Evolutionary conservation across 2,888 invertebrate genomes (phyloP).

Genomic region (Ditula angustiorana): DNA sequence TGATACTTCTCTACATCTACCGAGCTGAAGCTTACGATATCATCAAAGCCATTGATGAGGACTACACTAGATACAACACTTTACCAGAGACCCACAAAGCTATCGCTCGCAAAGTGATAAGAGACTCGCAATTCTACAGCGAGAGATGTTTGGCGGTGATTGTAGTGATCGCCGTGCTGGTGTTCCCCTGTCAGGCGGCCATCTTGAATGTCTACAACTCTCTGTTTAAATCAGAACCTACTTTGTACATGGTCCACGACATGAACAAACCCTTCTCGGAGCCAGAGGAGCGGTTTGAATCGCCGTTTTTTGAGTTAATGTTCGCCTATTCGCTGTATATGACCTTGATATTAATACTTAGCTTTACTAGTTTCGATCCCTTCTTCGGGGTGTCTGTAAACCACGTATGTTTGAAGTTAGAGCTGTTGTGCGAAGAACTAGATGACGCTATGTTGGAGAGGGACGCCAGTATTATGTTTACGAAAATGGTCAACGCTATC

Average conservation of each 20-base stretch:
- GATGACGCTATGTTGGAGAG: constrained; percentile 55
- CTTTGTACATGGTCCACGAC: constrained; percentile 67
- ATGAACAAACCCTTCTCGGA: constrained; percentile 51
- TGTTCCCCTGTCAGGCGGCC: constrained; percentile 58
- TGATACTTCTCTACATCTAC: constrained; percentile 57
- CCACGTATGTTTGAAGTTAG: constrained; percentile 70
- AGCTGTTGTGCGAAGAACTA: constrained; percentile 56
- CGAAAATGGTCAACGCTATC: constrained; percentile 55
- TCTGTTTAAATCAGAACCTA: constrained; percentile 48
- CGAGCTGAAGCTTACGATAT: constrained; percentile 50
- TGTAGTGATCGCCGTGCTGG: constrained; percentile 49
- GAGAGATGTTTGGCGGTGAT: constrained; percentile 57
- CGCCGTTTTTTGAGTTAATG: constrained; percentile 63
- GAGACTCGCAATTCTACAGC: constrained; percentile 51
- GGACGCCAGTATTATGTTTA: constrained; percentile 27
- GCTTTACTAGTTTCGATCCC: constrained; percentile 65
- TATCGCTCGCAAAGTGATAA: constrained; percentile 45
- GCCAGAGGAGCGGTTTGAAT: constrained; percentile 52
- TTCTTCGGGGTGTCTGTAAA: constrained; percentile 63
- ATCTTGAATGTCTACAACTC: constrained; percentile 52
- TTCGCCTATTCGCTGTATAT: constrained; percentile 56
- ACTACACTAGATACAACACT: constrained; percentile 52
- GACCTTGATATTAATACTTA: constrained; percentile 51
- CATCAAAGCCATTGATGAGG: constrained; percentile 59
- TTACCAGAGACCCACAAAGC: constrained; percentile 45